Evolutionary conservation across 2,113 vertebrate genomes (phyloP), one percentile per base, ranked within the genome.

Genomic region (Junco hyemalis): DNA sequence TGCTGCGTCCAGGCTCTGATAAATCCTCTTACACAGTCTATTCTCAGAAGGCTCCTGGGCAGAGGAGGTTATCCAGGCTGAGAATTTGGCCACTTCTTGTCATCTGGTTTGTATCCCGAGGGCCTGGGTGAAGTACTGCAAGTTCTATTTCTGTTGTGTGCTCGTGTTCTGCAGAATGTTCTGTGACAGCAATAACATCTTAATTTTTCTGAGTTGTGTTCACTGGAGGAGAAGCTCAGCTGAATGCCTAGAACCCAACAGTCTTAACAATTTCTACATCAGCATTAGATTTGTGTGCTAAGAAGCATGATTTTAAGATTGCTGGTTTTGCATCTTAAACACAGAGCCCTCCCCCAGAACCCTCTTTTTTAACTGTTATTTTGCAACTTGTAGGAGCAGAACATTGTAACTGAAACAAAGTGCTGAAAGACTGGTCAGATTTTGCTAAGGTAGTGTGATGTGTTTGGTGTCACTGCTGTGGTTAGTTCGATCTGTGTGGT

Each of bases 11-110:
- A 28, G 2, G 64, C 29, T 50, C 80, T 57, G 66, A 79, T 65
- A 95, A 95, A 96, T 92, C 94, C 86, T 92, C 93, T 95, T 97
- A 89, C 28, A 26, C 16, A 10, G 50, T 42, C 36, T 89, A 65
- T 82, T 81, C 78, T 86, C 86, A 50, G 91, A 81, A 64, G 73
- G 53, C 63, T 86, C 61, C 69, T 86, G 68, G 70, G 51, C 80
- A 92, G 56, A 63, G 44, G 90, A 95, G 81, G 48, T 60, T 95
- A 90, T 88, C 53, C 74, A 77, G 40, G 88, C 85, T 42, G 66
- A 73, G 56, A 86, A 31, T 35, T 36, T 5, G 40, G 48, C 60
- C 48, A 11, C 53, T 74, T 83, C 68, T 86, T 68, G 53, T 26
- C 65, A 56, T 66, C 48, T 92, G 91, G 86, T 83, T 92, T 78